These are phyloP conservation scores for Tachypleus tridentatus DNA, from an alignment of 1,140 invertebrate genomes.

Conservation along the genomic window DNA sequence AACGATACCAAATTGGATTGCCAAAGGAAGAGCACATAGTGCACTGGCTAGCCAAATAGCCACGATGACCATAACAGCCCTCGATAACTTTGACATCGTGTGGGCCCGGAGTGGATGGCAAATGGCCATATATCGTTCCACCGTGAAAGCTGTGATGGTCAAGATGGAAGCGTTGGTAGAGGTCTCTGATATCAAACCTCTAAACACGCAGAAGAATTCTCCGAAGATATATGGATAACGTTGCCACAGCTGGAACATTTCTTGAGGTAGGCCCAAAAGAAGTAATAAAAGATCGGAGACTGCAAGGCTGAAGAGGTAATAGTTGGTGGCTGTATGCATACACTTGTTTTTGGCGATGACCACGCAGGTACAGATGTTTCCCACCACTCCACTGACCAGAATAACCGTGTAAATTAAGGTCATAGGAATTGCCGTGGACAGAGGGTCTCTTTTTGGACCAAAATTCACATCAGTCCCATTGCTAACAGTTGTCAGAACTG, in stretches of 20 bases:
- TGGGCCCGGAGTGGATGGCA: slow-evolving; percentile 64
- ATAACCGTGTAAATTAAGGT: slow-evolving; percentile 40
- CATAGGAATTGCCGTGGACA: slow-evolving; percentile 31
- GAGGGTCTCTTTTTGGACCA: slow-evolving; percentile 13
- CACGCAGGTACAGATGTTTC: slow-evolving; percentile 47
- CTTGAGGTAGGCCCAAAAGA: slow-evolving; percentile 53
- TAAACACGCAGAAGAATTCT: slow-evolving; percentile 66
- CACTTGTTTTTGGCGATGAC: slow-evolving; percentile 44
- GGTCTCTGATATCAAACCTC: slow-evolving; percentile 71
- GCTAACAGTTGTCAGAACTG: too few species aligned
- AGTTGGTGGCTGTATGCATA: slow-evolving; percentile 57
- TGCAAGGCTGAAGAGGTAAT: slow-evolving; percentile 85
- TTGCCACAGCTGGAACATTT: slow-evolving; percentile 74
- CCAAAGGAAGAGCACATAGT: slow-evolving; percentile 40
- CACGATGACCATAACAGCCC: slow-evolving; percentile 35
- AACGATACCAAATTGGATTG: slow-evolving; percentile 35
- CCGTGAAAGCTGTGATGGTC: slow-evolving; percentile 84
- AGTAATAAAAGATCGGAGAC: slow-evolving; percentile 82
- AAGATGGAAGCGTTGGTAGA: slow-evolving; percentile 87
- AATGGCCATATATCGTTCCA: slow-evolving; percentile 87
- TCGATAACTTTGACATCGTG: slow-evolving; percentile 33
- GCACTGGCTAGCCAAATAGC: slow-evolving; percentile 34
- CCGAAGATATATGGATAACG: slow-evolving; percentile 74
- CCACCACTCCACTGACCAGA: slow-evolving; percentile 41
- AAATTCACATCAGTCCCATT: not conserved